Percentiles rank a stretch among this genome's conserved stretches.
These are phyloP conservation scores for Lasioglossum oenotherae DNA, from an alignment of 2,888 invertebrate species.

Conservation along the genomic window DNA sequence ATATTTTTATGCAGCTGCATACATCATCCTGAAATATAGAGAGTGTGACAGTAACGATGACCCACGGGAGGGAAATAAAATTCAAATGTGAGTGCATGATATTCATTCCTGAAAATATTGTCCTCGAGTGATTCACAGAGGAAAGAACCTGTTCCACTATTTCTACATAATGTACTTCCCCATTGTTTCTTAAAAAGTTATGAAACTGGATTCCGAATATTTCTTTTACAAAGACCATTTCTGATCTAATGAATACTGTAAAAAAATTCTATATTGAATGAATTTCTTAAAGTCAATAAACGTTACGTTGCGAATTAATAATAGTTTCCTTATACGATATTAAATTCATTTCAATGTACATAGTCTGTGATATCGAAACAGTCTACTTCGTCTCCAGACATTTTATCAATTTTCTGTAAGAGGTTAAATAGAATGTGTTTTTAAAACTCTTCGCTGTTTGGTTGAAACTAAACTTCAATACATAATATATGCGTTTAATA, in stretches of 20 bases:
- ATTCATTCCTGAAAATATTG: background rate
- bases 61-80: background rate
- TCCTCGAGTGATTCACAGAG: slow-evolving; percentile 4
- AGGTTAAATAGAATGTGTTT: background rate
- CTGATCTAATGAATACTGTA: background rate
- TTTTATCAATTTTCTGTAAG: slow-evolving; percentile 77
- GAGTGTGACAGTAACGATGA: background rate
- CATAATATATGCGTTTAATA: background rate
- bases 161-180: background rate
- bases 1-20: background rate
- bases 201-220: background rate
- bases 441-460: background rate
- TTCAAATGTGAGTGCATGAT: background rate
- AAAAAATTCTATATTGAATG: too few species aligned
- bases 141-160: background rate
- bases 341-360: slow-evolving; percentile 97
- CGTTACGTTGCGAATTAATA: too few species aligned
- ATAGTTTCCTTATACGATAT: slow-evolving; percentile 84
- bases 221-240: background rate
- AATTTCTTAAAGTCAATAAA: too few species aligned
- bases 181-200: background rate
- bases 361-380: slow-evolving; percentile 97
- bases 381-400: slow-evolving; percentile 95
- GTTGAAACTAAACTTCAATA: background rate
- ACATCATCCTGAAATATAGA: background rate